A percentile compares a stretch with the other conserved stretches of the same genome.
Evolutionary conservation across 2,797 vertebrate species (phyloP).

Genomic region (Okamejei kenojei): DNA sequence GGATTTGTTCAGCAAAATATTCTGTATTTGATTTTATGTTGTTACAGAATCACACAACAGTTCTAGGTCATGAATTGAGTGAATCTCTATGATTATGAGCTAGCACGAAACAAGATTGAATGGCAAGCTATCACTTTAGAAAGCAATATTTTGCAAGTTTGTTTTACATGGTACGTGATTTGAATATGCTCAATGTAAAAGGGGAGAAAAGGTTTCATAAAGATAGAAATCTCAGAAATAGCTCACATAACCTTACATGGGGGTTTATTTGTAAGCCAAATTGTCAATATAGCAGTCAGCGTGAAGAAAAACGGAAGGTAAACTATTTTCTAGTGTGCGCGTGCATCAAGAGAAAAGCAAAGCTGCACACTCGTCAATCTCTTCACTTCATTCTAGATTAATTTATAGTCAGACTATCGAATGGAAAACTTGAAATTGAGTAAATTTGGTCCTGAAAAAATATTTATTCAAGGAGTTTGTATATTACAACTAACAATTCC

Average conservation of each 20-base stretch:
- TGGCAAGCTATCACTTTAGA: conserved; percentile 17
- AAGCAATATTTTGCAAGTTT: neutral
- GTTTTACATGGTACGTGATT: neutral
- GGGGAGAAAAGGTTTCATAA: neutral
- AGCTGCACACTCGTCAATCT: conserved; percentile 9
- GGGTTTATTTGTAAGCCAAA: conserved; percentile 43
- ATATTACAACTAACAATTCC: neutral
- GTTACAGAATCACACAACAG: neutral
- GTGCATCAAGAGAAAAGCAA: conserved; percentile 39
- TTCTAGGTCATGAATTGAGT: neutral
- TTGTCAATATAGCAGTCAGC: neutral
- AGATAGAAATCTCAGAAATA: neutral
- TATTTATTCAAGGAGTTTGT: neutral
- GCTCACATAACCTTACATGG: neutral
- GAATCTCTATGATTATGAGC: neutral
- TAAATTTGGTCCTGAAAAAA: neutral
- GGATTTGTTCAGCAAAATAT: neutral
- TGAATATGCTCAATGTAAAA: neutral
- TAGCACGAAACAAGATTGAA: neutral
- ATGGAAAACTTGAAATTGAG: neutral
- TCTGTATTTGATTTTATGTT: conserved; percentile 8
- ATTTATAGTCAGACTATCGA: neutral
- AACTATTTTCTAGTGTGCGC: neutral
- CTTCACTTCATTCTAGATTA: neutral
- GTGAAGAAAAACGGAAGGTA: neutral